Evolutionary conservation across 2,113 vertebrate species (phyloP).

Genomic region (Bettongia penicillata): DNA sequence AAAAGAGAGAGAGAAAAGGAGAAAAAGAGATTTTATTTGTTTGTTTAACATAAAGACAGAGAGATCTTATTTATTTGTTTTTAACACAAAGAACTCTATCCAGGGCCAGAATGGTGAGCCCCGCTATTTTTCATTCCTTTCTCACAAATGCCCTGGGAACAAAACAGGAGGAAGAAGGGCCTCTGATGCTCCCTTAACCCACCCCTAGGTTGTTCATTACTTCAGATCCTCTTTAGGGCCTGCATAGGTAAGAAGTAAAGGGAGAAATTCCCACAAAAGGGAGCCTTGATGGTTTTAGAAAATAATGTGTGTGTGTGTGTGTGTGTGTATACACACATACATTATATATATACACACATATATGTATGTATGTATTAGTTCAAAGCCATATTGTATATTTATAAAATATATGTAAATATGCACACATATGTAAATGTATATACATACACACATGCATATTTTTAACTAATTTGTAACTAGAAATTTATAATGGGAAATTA

Average conservation of each 20-base stretch:
- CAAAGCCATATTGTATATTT: slow-evolving; percentile 33
- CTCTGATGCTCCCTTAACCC: background rate
- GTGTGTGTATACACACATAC: background rate
- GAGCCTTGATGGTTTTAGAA: background rate
- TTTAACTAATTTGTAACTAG: background rate
- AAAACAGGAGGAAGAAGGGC: slow-evolving; percentile 9
- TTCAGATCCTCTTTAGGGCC: background rate
- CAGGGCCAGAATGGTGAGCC: background rate
- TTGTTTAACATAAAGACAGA: background rate
- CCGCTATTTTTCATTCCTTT: background rate
- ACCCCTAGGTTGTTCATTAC: background rate
- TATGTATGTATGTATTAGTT: slow-evolving; percentile 45
- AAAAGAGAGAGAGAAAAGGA: background rate
- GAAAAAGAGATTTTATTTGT: background rate
- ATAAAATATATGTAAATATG: background rate
- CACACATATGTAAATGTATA: background rate
- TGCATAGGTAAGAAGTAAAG: background rate
- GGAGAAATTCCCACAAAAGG: background rate
- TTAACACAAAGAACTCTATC: background rate
- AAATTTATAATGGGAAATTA: background rate
- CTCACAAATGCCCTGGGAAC: background rate
- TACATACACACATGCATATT: background rate
- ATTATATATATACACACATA: too few relatives aligned
- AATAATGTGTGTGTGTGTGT: background rate
- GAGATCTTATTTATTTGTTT: background rate